phyloP scores from a whole-genome alignment of 2,888 invertebrate genomes.

The Amphipyra berbera region DNA sequence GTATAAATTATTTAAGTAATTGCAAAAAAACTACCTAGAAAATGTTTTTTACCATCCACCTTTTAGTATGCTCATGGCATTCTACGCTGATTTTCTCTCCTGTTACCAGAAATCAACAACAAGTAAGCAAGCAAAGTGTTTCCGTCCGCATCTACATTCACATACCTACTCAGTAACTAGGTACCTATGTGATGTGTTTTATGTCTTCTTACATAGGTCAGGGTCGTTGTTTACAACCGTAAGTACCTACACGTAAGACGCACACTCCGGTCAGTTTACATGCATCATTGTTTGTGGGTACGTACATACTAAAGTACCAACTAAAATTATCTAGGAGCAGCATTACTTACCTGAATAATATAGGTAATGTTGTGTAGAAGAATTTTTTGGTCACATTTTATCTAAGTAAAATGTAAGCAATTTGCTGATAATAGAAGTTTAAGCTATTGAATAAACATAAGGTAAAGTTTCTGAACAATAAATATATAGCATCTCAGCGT shows the following conservation, averaged over 20 bases:
- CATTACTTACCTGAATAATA: not conserved
- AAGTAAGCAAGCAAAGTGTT: conserved; percentile 3
- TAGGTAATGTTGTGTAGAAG: not conserved
- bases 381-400: not conserved
- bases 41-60: no score
- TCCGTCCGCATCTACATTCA: conserved; percentile 8
- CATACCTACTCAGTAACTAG: not conserved
- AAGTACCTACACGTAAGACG: conserved; percentile 42
- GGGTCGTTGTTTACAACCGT: conserved; percentile 46
- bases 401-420: no score
- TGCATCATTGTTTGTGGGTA: conserved; percentile 25
- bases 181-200: conserved; percentile 44
- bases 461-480: no score
- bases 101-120: not conserved
- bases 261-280: conserved; percentile 34
- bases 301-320: not conserved
- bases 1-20: no score
- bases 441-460: no score
- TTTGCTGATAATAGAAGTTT: no score
- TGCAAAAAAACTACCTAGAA: no score
- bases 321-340: conserved; percentile 5
- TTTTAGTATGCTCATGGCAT: no score
- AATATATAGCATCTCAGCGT: no score
- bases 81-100: no score
- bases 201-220: conserved; percentile 58